Evolutionary conservation across 2,113 vertebrate species (phyloP).

Genomic region (Cynopterus brachyotis): DNA sequence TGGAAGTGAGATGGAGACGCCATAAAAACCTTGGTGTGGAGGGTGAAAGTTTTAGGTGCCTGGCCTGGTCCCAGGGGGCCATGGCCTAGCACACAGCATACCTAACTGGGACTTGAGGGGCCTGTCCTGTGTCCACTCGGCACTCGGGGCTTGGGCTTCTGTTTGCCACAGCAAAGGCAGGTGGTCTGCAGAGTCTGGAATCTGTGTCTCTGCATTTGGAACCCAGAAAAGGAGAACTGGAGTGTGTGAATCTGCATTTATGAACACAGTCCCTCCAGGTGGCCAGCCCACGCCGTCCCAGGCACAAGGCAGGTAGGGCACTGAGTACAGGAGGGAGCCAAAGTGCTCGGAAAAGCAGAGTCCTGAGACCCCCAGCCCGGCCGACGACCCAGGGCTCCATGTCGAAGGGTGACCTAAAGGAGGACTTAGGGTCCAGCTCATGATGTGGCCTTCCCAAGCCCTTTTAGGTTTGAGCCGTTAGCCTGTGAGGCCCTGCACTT

Average conservation of each 20-base stretch:
- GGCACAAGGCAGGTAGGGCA: too few species aligned
- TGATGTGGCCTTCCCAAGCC: not conserved
- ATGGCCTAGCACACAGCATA: fast-evolving
- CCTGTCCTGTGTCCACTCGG: not conserved
- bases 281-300: too few species aligned
- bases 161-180: not conserved
- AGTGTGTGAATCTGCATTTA: not conserved
- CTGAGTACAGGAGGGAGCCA: too few species aligned
- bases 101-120: fast-evolving
- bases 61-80: fast-evolving
- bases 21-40: fast-evolving
- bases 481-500: not conserved
- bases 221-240: not conserved
- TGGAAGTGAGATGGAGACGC: not conserved
- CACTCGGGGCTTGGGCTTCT: not conserved
- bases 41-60: not conserved
- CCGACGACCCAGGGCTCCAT: too few species aligned
- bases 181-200: too few species aligned
- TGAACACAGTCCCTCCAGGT: too few species aligned
- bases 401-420: not conserved
- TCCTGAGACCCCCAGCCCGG: too few species aligned
- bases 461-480: not conserved
- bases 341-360: too few species aligned
- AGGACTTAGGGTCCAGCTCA: too few species aligned
- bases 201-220: not conserved